Conservation (phyloP, 1,140 invertebrate species). For the Drosophila azteca region DNA sequence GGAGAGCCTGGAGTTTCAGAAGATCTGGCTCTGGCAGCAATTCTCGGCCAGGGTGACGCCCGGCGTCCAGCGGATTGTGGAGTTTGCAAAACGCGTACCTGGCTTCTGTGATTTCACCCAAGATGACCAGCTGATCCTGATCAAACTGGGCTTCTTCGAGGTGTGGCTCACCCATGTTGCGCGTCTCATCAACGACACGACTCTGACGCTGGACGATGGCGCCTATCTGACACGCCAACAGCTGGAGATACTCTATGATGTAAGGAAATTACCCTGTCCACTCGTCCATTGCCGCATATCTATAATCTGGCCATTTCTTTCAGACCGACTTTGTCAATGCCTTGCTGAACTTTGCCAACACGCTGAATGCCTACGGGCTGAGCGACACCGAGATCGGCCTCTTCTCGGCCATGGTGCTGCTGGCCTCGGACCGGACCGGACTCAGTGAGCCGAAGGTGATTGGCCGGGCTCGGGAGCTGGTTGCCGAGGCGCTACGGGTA, state of each 20-base stretch:
- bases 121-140: constrained; percentile 96
- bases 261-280: constrained; percentile 85
- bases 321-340: constrained; percentile 88
- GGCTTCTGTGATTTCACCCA: constrained; percentile 94
- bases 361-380: constrained; percentile 90
- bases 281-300: too few relatives aligned
- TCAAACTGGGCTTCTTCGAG: constrained; percentile 98
- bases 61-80: constrained; percentile 95
- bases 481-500: constrained; percentile 89
- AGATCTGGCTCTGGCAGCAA: constrained; percentile 91
- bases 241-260: constrained; percentile 96
- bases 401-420: constrained; percentile 93
- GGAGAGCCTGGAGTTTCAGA: constrained; percentile 87
- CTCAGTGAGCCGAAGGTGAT: constrained; percentile 93
- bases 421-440: constrained; percentile 91
- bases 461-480: constrained; percentile 91
- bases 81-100: constrained; percentile 96
- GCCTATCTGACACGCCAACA: constrained; percentile 93
- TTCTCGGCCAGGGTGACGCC: constrained; percentile 92
- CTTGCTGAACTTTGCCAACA: constrained; percentile 91
- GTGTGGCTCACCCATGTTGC: constrained; percentile 96
- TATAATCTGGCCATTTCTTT: constrained; percentile 81
- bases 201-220: constrained; percentile 96
- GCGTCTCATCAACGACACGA: constrained; percentile 91
- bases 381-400: constrained; percentile 96